Percentiles rank a stretch among this genome's conserved stretches.
These are phyloP conservation scores for Drosophila virilis DNA, from an alignment of 1,140 invertebrate species.

Conservation along the genomic window DNA sequence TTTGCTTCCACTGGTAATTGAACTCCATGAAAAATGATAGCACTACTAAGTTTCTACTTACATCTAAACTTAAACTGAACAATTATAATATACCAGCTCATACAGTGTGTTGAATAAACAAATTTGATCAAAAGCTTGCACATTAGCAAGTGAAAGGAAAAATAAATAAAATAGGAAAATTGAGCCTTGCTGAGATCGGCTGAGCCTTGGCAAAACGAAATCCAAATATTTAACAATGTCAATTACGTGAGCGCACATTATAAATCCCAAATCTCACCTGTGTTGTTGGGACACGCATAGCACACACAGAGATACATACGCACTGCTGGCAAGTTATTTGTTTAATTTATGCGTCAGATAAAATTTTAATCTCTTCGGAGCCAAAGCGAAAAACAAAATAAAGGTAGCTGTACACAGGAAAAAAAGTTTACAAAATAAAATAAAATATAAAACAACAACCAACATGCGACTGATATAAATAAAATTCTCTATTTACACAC, in stretches of 20 bases:
- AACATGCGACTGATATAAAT: constrained; percentile 69
- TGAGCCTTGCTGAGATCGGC: constrained; percentile 28
- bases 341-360: constrained; percentile 83
- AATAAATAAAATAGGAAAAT: constrained; percentile 42
- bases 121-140: not conserved
- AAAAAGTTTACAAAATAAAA: constrained; percentile 27
- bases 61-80: no score
- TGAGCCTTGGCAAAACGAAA: constrained; percentile 45
- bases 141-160: not conserved
- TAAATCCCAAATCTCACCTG: constrained; percentile 83
- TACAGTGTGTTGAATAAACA: not conserved
- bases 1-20: not conserved
- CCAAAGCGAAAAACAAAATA: constrained; percentile 67
- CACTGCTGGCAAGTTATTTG: constrained; percentile 72
- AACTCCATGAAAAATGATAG: no score
- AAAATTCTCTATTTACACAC: constrained; percentile 81
- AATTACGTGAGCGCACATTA: constrained; percentile 82
- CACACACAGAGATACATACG: constrained; percentile 27
- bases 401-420: constrained; percentile 57
- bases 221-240: constrained; percentile 83
- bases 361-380: constrained; percentile 82
- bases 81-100: no score
- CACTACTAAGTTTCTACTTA: no score
- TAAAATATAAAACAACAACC: constrained; percentile 42
- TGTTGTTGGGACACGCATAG: constrained; percentile 56